Conservation (phyloP, 2,797 vertebrate species). For the Gymnothorax javanicus region DNA sequence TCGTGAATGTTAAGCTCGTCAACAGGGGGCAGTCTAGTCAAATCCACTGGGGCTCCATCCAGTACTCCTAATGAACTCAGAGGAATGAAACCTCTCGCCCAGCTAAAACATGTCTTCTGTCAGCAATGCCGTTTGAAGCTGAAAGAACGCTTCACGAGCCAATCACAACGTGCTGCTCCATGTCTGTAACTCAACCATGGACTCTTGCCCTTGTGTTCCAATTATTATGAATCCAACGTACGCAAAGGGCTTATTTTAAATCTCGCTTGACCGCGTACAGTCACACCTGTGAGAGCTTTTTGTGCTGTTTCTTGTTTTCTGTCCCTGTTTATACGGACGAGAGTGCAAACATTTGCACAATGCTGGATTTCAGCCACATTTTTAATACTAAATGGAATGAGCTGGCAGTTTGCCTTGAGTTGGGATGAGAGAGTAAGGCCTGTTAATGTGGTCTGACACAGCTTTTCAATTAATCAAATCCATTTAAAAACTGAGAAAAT, state of each 20-base stretch:
- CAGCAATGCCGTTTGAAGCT: neutral
- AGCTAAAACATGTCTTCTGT: neutral
- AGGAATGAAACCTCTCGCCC: neutral
- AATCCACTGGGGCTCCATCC: constrained; percentile 28
- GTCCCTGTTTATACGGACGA: constrained; percentile 38
- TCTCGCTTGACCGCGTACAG: constrained; percentile 44
- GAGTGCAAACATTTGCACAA: constrained; percentile 51
- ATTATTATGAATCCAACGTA: neutral
- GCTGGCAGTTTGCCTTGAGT: constrained; percentile 57
- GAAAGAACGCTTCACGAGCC: constrained; percentile 17
- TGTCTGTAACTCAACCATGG: neutral
- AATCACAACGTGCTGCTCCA: neutral
- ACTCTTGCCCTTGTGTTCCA: neutral
- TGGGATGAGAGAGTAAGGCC: constrained; percentile 53
- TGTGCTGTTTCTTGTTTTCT: constrained; percentile 36
- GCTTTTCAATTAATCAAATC: constrained; percentile 70
- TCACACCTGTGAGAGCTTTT: constrained; percentile 44
- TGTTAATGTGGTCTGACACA: constrained; percentile 55
- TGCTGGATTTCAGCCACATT: constrained; percentile 43
- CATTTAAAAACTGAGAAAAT: constrained; percentile 61
- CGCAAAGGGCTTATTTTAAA: neutral
- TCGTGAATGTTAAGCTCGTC: constrained; percentile 40
- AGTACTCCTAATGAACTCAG: constrained; percentile 32
- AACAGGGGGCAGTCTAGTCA: constrained; percentile 59
- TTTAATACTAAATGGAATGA: constrained; percentile 55